Conservation (phyloP, 2,888 invertebrate species). For the Omphaloscelis lunosa region DNA sequence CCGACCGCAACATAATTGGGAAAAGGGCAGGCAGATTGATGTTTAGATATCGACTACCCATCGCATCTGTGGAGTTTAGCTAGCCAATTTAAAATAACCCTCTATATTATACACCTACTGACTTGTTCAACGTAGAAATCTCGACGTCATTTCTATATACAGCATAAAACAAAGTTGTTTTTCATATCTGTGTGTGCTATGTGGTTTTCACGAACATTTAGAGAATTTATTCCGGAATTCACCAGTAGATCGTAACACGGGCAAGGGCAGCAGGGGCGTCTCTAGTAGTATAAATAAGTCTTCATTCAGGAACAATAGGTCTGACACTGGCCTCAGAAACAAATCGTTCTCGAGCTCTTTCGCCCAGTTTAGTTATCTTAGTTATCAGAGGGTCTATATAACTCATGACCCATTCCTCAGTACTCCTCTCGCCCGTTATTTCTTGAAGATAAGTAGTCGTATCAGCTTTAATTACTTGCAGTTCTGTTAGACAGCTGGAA, state of each 20-base stretch:
- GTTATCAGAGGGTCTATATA: constrained; percentile 86
- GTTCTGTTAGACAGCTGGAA: constrained; percentile 61
- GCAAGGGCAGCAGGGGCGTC: background rate
- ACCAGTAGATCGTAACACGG: background rate
- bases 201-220: background rate
- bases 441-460: constrained; percentile 88
- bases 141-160: background rate
- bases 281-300: background rate
- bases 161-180: too few relatives aligned
- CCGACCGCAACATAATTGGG: too few relatives aligned
- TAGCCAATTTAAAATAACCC: background rate
- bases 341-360: constrained; percentile 60
- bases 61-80: background rate
- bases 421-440: constrained; percentile 90
- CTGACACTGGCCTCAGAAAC: constrained; percentile 63
- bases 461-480: constrained; percentile 86
- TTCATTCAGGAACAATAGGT: constrained; percentile 35
- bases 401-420: constrained; percentile 92
- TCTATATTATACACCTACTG: background rate
- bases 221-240: background rate
- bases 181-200: background rate
- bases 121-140: background rate
- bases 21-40: too few relatives aligned
- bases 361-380: constrained; percentile 81
- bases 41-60: background rate